Evolutionary conservation across 2,888 invertebrate species (phyloP).

Genomic region (Limnephilus auricula): DNA sequence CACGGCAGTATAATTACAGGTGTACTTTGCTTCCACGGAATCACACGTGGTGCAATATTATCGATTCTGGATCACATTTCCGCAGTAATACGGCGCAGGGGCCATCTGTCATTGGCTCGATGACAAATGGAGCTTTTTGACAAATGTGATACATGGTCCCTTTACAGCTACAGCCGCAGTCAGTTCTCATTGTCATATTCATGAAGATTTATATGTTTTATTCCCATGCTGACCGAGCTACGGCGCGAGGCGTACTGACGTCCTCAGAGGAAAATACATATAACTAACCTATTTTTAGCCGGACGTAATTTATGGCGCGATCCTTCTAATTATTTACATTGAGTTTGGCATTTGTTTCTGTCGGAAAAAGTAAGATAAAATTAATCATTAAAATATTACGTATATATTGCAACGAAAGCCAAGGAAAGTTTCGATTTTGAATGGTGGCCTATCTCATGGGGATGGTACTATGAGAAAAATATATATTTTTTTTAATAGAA

Average conservation of each 20-base stretch:
- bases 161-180: slow-evolving; percentile 5
- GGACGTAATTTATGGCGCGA: not conserved
- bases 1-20: slow-evolving; percentile 7
- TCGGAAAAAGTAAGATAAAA: not conserved
- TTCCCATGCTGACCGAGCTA: slow-evolving; percentile 28
- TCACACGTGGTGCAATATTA: not conserved
- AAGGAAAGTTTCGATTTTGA: not conserved
- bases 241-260: not conserved
- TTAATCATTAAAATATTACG: not conserved
- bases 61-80: slow-evolving; percentile 42
- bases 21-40: slow-evolving; percentile 17
- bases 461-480: no score
- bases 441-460: no score
- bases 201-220: slow-evolving; percentile 38
- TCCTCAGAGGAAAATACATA: not conserved
- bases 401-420: not conserved
- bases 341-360: not conserved
- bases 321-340: not conserved
- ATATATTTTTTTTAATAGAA: no score
- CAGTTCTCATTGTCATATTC: slow-evolving; percentile 38
- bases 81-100: slow-evolving; percentile 31
- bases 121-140: slow-evolving; percentile 45
- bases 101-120: slow-evolving; percentile 42
- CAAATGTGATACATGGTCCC: slow-evolving; percentile 48
- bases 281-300: not conserved